These are phyloP conservation scores for Alviniconcha strummeri DNA, from an alignment of 2,888 invertebrate species.

Conservation along the genomic window DNA sequence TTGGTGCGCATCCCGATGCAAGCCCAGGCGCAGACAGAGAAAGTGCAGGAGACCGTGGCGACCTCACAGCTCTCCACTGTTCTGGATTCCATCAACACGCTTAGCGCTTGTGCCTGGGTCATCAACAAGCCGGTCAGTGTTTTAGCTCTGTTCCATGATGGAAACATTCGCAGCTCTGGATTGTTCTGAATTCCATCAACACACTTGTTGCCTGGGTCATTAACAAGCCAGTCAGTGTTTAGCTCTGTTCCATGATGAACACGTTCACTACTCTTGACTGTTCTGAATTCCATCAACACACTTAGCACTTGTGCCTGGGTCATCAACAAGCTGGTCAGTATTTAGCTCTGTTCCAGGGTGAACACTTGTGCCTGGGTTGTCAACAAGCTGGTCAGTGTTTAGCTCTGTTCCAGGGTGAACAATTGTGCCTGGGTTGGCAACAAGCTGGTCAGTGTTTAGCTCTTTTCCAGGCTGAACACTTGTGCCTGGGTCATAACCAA, in stretches of 20 bases:
- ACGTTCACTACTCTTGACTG: too few relatives aligned
- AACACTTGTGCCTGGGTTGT: background rate
- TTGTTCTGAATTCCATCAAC: too few relatives aligned
- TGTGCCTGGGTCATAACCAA: background rate
- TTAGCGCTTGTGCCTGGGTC: slow-evolving; percentile 94
- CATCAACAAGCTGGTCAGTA: slow-evolving; percentile 83
- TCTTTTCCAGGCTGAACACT: background rate
- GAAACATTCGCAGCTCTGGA: too few relatives aligned
- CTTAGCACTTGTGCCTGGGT: slow-evolving; percentile 88
- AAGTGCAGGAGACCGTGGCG: slow-evolving; percentile 79
- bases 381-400: background rate
- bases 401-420: background rate
- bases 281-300: too few relatives aligned
- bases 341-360: background rate
- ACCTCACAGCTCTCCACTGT: slow-evolving; percentile 79
- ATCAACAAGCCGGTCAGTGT: slow-evolving; percentile 83
- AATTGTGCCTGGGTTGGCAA: background rate
- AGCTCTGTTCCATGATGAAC: too few relatives aligned
- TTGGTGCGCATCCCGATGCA: slow-evolving; percentile 79
- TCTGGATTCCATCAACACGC: slow-evolving; percentile 92
- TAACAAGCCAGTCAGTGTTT: slow-evolving; percentile 80
- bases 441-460: background rate
- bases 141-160: background rate
- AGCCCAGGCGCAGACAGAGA: slow-evolving; percentile 81
- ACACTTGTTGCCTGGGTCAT: too few relatives aligned